Conservation (phyloP, 1,140 invertebrate genomes). For the Eupeodes corollae region DNA sequence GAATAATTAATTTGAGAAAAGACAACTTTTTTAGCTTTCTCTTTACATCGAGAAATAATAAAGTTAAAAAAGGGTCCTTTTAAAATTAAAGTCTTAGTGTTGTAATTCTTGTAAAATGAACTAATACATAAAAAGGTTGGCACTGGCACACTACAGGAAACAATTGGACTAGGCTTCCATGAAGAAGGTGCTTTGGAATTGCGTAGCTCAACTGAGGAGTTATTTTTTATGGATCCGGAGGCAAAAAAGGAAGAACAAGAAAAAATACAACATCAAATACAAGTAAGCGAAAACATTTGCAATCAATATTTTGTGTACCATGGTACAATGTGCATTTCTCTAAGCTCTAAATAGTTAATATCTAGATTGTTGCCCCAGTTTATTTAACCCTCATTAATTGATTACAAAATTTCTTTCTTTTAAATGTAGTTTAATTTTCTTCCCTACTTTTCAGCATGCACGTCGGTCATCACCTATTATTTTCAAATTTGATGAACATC, state of each 20-base stretch:
- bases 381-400: no score
- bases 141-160: slow-evolving; percentile 38
- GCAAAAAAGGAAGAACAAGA: slow-evolving; percentile 41
- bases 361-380: no score
- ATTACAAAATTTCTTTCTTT: no score
- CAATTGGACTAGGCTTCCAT: slow-evolving; percentile 49
- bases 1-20: no score
- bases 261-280: slow-evolving; percentile 9
- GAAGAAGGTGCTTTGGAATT: slow-evolving; percentile 70
- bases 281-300: neutral
- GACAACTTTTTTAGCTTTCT: no score
- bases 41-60: no score
- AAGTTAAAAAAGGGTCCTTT: neutral
- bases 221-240: slow-evolving; percentile 62
- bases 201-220: slow-evolving; percentile 73
- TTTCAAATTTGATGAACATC: slow-evolving; percentile 44
- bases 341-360: no score
- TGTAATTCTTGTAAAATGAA: no score
- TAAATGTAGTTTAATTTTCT: no score
- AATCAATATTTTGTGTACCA: no score
- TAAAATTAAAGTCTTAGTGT: no score
- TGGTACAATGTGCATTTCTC: no score
- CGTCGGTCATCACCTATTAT: slow-evolving; percentile 37
- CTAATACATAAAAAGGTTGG: slow-evolving; percentile 22
- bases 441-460: slow-evolving; percentile 13